Base-by-base conservation (phyloP, 2,797 vertebrate genomes). In the Microchirus variegatus region DNA sequence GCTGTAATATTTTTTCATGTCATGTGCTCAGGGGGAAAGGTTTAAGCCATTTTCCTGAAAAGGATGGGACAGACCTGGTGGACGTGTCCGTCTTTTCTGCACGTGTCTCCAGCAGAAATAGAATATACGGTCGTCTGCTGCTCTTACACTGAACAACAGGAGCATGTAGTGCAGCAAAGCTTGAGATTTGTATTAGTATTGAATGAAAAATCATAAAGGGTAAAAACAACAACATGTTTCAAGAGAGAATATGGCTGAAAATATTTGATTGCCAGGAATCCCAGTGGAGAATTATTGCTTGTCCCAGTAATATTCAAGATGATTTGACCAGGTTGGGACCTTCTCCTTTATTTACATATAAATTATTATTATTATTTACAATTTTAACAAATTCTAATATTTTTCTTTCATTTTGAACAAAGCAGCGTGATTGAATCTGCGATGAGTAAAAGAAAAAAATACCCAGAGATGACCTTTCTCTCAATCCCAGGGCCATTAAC, bases 1-100 rank as follows among this genome's bases (percentile, higher is more conserved):
- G 52, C 43, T 71, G 42, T 69, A 46, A 77, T 79, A 53, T 63
- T 73, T 62, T 62, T 49, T n/a, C 41, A 10, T 38, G 14, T 49
- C 53, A 5, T 52, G 38, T 51, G 63, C 62, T 17, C 7, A 8
- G 42, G 26, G 35, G 22, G 40, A 43, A 35, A 49, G 45, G 63
- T 49, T 64, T 41, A 16, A 18, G 55, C 31, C 61, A 53, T 36
- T 14, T 65, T 47, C 12, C 45, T 49, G 40, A 60, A 35, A 57
- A 61, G 36, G 51, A 76, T 48, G 57, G 60, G 56, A 53, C 52
- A 38, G 75, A 70, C 67, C 45, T 22, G 16, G 12, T 40, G 48
- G 26, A 49, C 8, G 31, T 31, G 31, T n/a, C 31, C 8, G 31
- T 31, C 31, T 31, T 44, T 12, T 45, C 26, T 63, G 31, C 44